These are phyloP conservation scores for Mustela nigripes DNA, from an alignment of 2,113 vertebrate genomes.

Conservation along the genomic window DNA sequence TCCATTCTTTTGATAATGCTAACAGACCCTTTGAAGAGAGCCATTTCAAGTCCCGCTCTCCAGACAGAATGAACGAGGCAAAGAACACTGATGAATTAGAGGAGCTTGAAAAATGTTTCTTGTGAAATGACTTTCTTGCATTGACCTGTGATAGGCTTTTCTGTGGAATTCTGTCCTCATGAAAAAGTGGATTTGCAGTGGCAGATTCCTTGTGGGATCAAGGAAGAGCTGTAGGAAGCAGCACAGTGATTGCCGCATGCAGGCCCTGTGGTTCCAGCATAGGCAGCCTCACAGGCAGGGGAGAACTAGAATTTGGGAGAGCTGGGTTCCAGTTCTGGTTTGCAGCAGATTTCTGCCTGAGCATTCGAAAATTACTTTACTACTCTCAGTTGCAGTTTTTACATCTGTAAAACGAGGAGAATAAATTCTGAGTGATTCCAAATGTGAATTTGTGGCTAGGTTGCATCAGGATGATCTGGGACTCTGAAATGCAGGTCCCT, in stretches of 20 bases:
- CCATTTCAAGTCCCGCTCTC: neutral
- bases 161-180: neutral
- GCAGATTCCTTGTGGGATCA: neutral
- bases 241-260: neutral
- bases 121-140: neutral
- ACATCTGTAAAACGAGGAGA: slow-evolving; percentile 31
- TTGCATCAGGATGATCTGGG: neutral
- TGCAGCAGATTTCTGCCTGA: neutral
- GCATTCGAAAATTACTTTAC: neutral
- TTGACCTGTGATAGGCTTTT: neutral
- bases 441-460: neutral
- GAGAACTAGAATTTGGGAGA: neutral
- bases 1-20: neutral
- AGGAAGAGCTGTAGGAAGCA: neutral
- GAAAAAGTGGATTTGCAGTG: neutral
- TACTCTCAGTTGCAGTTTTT: neutral
- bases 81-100: neutral
- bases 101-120: slow-evolving; percentile 22
- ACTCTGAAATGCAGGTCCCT: slow-evolving; percentile 44
- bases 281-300: neutral
- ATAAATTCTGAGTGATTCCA: slow-evolving; percentile 26
- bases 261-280: neutral
- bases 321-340: neutral
- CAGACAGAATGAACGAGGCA: neutral
- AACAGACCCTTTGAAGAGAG: neutral